Percentiles rank a stretch among this genome's conserved stretches.
phyloP scores from a whole-genome alignment of 2,888 invertebrate species.

The Hemicrepidius hirtus region DNA sequence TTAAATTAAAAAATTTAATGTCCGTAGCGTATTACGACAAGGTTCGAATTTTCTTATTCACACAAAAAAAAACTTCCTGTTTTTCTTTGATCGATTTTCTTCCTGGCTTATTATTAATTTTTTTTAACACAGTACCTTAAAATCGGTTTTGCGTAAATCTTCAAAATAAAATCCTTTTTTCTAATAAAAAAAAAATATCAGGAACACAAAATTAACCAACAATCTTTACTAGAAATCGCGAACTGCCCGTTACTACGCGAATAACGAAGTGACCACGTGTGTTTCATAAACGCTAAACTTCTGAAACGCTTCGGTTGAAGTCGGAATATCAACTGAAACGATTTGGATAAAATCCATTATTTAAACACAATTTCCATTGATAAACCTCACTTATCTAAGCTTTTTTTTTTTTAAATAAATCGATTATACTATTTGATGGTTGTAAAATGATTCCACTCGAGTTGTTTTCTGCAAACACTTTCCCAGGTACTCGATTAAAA shows the following conservation, averaged over 20 bases:
- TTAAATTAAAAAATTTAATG: background rate
- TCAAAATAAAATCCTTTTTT: background rate
- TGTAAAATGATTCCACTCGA: background rate
- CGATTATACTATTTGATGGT: too few species aligned
- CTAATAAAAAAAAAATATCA: background rate
- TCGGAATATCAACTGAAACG: slow-evolving; percentile 43
- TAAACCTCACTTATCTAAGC: background rate
- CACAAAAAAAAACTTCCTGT: background rate
- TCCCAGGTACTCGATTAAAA: background rate
- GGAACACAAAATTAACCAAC: background rate
- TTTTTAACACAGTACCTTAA: too few species aligned
- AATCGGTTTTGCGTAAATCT: too few species aligned
- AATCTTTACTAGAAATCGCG: slow-evolving; percentile 49
- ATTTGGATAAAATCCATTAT: background rate
- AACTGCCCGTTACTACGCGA: slow-evolving; percentile 59
- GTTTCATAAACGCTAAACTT: slow-evolving; percentile 48
- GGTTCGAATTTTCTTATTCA: too few species aligned
- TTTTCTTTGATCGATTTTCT: too few species aligned
- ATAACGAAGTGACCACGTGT: slow-evolving; percentile 62
- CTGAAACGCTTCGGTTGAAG: slow-evolving; percentile 45
- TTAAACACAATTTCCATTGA: slow-evolving; percentile 21
- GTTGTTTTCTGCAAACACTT: background rate
- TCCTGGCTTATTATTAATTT: too few species aligned
- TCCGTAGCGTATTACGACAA: too few species aligned
- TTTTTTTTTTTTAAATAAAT: too few species aligned